Evolutionary conservation across 2,888 invertebrate species (phyloP), one percentile per base, ranked within the genome.

Genomic region (Crocallis elinguaria): DNA sequence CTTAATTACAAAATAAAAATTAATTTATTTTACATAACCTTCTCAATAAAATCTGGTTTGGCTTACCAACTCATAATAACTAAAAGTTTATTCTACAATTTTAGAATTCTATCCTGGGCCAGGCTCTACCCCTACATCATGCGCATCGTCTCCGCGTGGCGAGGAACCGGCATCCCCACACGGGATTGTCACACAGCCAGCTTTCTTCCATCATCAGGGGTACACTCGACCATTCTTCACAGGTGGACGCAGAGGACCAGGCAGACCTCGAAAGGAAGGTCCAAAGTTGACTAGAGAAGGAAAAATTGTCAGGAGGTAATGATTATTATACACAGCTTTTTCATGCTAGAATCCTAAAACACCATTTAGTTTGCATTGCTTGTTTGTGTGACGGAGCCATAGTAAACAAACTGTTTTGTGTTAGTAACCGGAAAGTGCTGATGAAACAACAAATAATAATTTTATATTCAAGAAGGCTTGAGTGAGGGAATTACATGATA

Each of bases 211-310:
- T 56, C 89, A 89, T 50, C 90, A 88, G 64, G 79, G 83, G 1
- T 91, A 89, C 57, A 77, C 87, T 8, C 70, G 92, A 19, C 90
- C 92, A 35, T 92, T 90, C 68, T 91, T 92, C 58, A 86, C 88
- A 7, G 85, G 93, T 49, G 93, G 94, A 44, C 93, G 94, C 62
- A 92, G 96, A 61, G 96, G 96, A 39, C 95, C 96, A 12, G 96
- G 96, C 9, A 92, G 96, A 69, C 96, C 96, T 8, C 92, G 96
- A 58, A 95, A 96, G 73, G 96, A 96, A 82, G 94, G 94, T 53
- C 92, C 93, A 67, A 90, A 92, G 62, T 67, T 90, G 45, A 82
- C 90, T 12, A 72, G 86, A 45, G 92, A 92, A 64, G 92, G 92
- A 30, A 92, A 92, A 69, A 90, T 92, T 71, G 92, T 91, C 29